Conservation (phyloP, 1,140 invertebrate species). For the Drosophila ogumai region DNA sequence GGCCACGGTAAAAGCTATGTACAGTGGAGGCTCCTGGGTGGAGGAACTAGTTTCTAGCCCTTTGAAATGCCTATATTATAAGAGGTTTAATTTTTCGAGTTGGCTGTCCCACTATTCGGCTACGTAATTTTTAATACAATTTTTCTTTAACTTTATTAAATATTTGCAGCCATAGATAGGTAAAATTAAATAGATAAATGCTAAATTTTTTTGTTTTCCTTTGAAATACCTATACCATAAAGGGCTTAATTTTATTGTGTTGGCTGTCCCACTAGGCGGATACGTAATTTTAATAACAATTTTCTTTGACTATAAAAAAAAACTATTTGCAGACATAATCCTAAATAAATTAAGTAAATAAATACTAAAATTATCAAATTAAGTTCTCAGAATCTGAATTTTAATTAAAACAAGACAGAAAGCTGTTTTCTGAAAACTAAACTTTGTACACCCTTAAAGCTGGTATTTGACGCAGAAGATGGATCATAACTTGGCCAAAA, state of each 20-base stretch:
- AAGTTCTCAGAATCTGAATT: neutral
- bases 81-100: neutral
- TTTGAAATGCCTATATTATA: too few relatives aligned
- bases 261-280: neutral
- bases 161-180: too few relatives aligned
- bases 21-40: neutral
- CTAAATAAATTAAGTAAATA: too few relatives aligned
- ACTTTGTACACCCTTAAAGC: neutral
- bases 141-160: too few relatives aligned
- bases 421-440: neutral
- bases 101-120: too few relatives aligned
- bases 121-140: too few relatives aligned
- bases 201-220: too few relatives aligned
- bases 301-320: too few relatives aligned
- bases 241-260: neutral
- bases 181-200: too few relatives aligned
- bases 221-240: too few relatives aligned
- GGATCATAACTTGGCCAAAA: neutral
- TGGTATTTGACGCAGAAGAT: neutral
- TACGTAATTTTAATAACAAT: neutral
- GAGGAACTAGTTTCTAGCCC: neutral
- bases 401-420: neutral
- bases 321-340: too few relatives aligned
- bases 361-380: too few relatives aligned
- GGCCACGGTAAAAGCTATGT: constrained; percentile 31